Evolutionary conservation across 2,888 invertebrate genomes (phyloP).

Genomic region (Luffia ferchaultella): DNA sequence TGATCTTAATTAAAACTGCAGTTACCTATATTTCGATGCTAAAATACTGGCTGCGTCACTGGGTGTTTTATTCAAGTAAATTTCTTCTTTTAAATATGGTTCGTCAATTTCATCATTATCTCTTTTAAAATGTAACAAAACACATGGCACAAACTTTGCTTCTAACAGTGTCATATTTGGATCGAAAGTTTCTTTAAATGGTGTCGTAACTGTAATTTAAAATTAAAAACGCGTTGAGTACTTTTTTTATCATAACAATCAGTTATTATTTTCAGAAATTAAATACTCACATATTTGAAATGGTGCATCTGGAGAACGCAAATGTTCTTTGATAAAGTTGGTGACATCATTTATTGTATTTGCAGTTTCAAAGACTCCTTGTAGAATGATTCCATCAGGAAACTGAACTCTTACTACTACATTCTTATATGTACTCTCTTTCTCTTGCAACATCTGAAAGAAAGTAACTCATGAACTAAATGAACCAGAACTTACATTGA

Average conservation of each 20-base stretch:
- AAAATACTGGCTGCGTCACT: constrained; percentile 73
- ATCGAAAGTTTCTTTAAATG: constrained; percentile 77
- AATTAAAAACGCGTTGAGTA: not conserved
- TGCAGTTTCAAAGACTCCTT: constrained; percentile 82
- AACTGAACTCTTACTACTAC: constrained; percentile 87
- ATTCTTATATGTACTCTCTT: constrained; percentile 74
- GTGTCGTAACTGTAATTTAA: constrained; percentile 76
- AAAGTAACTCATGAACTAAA: too few species aligned
- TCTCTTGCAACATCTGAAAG: constrained; percentile 38
- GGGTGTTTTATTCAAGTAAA: constrained; percentile 69
- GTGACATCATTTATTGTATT: constrained; percentile 76
- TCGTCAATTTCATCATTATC: constrained; percentile 33
- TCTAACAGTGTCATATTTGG: constrained; percentile 71
- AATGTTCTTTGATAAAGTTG: constrained; percentile 77
- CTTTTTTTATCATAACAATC: too few species aligned
- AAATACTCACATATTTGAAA: constrained; percentile 82
- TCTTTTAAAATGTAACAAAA: constrained; percentile 76
- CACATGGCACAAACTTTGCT: constrained; percentile 80
- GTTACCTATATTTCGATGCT: constrained; percentile 73
- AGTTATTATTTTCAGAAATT: not conserved
- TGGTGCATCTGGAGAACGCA: constrained; percentile 68
- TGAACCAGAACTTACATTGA: too few species aligned
- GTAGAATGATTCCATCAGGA: constrained; percentile 85
- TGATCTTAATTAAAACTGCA: too few species aligned
- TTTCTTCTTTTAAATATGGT: constrained; percentile 65